Base-by-base conservation (phyloP, 2,888 invertebrate genomes). In the Ichneumoninae sp. region DNA sequence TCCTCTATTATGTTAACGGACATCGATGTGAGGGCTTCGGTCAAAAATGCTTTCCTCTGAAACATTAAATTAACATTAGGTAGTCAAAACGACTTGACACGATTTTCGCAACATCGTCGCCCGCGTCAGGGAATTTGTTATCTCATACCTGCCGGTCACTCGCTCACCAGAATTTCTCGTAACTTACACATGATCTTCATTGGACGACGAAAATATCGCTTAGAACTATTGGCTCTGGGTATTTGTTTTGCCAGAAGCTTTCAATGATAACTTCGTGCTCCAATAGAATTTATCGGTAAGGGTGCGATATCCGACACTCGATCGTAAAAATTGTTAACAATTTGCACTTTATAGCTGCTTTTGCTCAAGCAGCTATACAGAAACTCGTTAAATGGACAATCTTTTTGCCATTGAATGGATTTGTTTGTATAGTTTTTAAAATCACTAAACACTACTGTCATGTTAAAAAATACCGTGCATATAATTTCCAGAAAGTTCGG, bases 31-130 rank as follows among this genome's bases (percentile, higher is more conserved):
- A 98, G 89, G 0, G 97, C 97, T 77, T 96, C 95, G 87, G 96
- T 96, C 19, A 98, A 94, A 93, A 97, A 98, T 87, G 94, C 94
- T 83, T 95, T 95, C 83, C 96, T 95, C 97, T 97, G 94, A 5
- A 95, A 95, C 75, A 33, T 26, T 10, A 71, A 68, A 10, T 40
- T 22, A 26, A n/a, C 19, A 40, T 66, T 7, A 66, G 30, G 47
- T 22, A 19, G 60, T 33, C 16, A 33, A 30, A 33, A 30, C 60
- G 7, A 4, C n/a, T n/a, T 16, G 10, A 16, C 6, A 13, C 26
- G 33, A 33, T 33, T 63, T 7, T 16, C 4, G 7, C 10, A 57
- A 22, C 22, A 22, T 4, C 10, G 57, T 26, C 10, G 1, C 10
- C 3, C 13, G 13, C 1, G 1, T 22, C 10, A 26, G 57, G 13